phyloP scores from a whole-genome alignment of 2,113 vertebrate species.

The Phaethon lepturus region DNA sequence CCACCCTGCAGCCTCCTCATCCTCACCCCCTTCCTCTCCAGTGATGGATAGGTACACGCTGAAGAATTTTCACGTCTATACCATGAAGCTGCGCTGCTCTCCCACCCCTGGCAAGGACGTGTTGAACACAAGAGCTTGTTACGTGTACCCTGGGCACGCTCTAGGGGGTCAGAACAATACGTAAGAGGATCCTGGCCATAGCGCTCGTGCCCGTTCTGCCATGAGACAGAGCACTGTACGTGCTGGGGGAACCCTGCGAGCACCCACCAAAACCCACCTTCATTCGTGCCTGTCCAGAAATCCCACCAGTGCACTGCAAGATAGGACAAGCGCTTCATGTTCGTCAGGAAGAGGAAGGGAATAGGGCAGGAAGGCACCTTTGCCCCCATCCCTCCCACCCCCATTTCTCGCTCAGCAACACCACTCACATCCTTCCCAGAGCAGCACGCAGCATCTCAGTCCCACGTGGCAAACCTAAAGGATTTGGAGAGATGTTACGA shows the following conservation, averaged over 20 bases:
- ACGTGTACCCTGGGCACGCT: rapidly evolving
- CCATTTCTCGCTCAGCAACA: neutral
- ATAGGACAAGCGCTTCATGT: rapidly evolving
- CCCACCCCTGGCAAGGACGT: neutral
- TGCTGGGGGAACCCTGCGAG: neutral
- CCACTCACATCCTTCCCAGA: neutral
- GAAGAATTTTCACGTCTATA: neutral
- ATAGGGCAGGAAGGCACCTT: neutral
- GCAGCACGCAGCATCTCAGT: neutral
- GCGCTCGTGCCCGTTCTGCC: neutral
- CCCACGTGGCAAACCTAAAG: neutral
- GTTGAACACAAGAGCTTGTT: neutral
- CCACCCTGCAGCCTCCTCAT: neutral
- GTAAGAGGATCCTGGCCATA: neutral
- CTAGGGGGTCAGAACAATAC: neutral
- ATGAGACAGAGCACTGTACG: rapidly evolving
- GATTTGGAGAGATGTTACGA: neutral
- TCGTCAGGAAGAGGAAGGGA: neutral
- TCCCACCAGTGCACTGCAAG: neutral
- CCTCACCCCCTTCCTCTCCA: neutral
- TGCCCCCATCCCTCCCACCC: neutral
- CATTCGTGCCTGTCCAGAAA: rapidly evolving
- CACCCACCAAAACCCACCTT: neutral
- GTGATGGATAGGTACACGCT: rapidly evolving
- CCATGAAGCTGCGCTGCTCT: rapidly evolving